Percentiles rank a stretch among this genome's conserved stretches.
phyloP scores from a whole-genome alignment of 2,113 vertebrate genomes.

The Nyctibius bracteatus region DNA sequence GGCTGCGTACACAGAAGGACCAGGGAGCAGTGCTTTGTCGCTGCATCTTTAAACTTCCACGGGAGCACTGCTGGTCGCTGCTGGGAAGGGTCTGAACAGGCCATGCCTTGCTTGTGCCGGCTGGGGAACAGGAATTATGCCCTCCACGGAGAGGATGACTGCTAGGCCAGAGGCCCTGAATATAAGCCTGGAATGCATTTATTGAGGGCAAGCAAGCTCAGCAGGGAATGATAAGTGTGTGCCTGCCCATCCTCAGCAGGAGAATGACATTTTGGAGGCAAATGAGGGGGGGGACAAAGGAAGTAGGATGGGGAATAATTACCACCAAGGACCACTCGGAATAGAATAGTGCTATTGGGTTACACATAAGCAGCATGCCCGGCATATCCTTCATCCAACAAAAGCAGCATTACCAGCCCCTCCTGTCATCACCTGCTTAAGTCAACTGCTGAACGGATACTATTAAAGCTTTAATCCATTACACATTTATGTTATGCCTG shows the following conservation, averaged over 20 bases:
- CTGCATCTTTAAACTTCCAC: background rate
- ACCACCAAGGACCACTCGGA: constrained; percentile 40
- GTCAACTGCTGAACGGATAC: constrained; percentile 58
- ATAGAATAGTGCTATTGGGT: constrained; percentile 32
- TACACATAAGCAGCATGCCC: constrained; percentile 43
- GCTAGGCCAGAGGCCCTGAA: constrained; percentile 5
- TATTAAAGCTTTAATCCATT: constrained; percentile 73
- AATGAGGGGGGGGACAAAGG: constrained; percentile 25
- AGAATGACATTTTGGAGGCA: constrained; percentile 45
- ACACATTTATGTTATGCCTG: constrained; percentile 69
- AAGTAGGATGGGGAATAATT: constrained; percentile 45
- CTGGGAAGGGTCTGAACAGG: background rate
- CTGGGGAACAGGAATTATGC: background rate
- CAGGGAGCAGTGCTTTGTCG: background rate
- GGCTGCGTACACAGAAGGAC: background rate
- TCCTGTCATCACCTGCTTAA: constrained; percentile 73
- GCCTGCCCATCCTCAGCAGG: constrained; percentile 47
- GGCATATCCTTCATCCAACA: constrained; percentile 55
- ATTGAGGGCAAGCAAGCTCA: constrained; percentile 49
- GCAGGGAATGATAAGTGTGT: constrained; percentile 54
- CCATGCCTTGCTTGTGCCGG: background rate
- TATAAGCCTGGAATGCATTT: constrained; percentile 51
- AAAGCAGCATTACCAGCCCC: constrained; percentile 60
- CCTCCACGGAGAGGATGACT: background rate
- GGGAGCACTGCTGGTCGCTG: background rate